Percentiles rank a stretch among this genome's conserved stretches.
These are phyloP conservation scores for Acleris literana DNA, from an alignment of 2,888 invertebrate genomes.

Conservation along the genomic window DNA sequence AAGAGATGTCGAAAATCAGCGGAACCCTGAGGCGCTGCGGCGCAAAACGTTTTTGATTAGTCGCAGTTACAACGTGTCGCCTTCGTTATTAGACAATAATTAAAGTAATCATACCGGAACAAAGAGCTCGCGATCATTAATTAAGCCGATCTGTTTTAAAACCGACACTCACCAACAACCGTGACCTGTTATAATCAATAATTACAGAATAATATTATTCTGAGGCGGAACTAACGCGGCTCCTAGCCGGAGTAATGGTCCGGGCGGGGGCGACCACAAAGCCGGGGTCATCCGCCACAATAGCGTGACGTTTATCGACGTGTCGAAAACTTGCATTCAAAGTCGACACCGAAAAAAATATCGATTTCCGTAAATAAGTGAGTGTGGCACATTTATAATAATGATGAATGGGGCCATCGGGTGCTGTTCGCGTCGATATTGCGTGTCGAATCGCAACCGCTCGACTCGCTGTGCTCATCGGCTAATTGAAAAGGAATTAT, in stretches of 20 bases:
- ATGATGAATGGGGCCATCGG: slow-evolving; percentile 80
- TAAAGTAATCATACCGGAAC: slow-evolving; percentile 59
- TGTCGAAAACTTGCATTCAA: slow-evolving; percentile 77
- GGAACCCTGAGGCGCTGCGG: slow-evolving; percentile 16
- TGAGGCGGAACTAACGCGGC: slow-evolving; percentile 75
- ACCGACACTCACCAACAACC: slow-evolving; percentile 64
- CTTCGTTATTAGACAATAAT: slow-evolving; percentile 58
- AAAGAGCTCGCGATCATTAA: slow-evolving; percentile 62
- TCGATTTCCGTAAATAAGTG: slow-evolving; percentile 84
- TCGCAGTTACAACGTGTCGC: slow-evolving; percentile 51
- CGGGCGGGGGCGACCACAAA: slow-evolving; percentile 69
- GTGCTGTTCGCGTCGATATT: slow-evolving; percentile 72
- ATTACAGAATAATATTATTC: slow-evolving; percentile 73
- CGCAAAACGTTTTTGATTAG: slow-evolving; percentile 44
- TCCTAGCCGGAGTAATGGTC: slow-evolving; percentile 55
- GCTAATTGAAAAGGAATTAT: slow-evolving; percentile 80
- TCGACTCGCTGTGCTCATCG: slow-evolving; percentile 69
- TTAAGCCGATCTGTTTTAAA: slow-evolving; percentile 65
- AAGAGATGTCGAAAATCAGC: neutral
- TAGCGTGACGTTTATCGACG: slow-evolving; percentile 77
- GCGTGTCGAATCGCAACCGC: slow-evolving; percentile 76
- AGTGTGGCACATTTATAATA: slow-evolving; percentile 83
- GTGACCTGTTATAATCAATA: slow-evolving; percentile 79
- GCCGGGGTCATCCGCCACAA: slow-evolving; percentile 77
- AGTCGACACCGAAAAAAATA: slow-evolving; percentile 81